Evolutionary conservation across 2,797 vertebrate genomes (phyloP), one percentile per base, ranked within the genome.

Genomic region (Sardinella longiceps): DNA sequence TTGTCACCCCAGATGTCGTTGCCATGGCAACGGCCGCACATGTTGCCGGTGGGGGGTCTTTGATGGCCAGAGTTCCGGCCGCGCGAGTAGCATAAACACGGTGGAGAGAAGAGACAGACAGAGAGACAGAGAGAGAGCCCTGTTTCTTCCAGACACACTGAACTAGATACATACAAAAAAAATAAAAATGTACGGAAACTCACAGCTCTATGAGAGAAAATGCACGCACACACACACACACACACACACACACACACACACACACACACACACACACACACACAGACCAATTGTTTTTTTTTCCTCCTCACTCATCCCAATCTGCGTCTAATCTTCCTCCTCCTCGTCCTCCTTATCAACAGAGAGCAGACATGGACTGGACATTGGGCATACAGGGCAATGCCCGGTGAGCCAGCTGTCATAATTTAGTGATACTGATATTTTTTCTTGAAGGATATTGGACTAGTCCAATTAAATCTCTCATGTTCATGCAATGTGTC

Each of bases 1-100:
- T 87, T 91, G 89, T 87, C 91, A 92, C 88, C 92, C 91, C 90
- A 92, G 91, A 93, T 91, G 88, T 85, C 89, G 93, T 90, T 91
- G 87, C 90, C 91, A 90, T 90, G 88, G 90, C 37, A 46, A 92
- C 91, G 7, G 11, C 87, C 87, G 88, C 80, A 88, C 87, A 77
- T 63, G 85, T 88, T 91, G 86, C 89, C 87, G 66, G 70, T 43
- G 33, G 58, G 60, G 28, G 30, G 80, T 7, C 5, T 45, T 37
- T 45, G 82, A 77, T 50, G 51, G 28, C 56, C 23, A 45, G 33
- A 30, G 48, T 81, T 77, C 70, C 70, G 70, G 70, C 28, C 81
- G 14, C 81, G 14, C 82, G 81, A 86, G 84, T 82, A 82, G 84
- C 84, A 84, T 46, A 83, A 83, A 85, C 70, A 88, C 87, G 18